Evolutionary conservation across 2,888 invertebrate genomes (phyloP).

Genomic region (Agrotis exclamationis): DNA sequence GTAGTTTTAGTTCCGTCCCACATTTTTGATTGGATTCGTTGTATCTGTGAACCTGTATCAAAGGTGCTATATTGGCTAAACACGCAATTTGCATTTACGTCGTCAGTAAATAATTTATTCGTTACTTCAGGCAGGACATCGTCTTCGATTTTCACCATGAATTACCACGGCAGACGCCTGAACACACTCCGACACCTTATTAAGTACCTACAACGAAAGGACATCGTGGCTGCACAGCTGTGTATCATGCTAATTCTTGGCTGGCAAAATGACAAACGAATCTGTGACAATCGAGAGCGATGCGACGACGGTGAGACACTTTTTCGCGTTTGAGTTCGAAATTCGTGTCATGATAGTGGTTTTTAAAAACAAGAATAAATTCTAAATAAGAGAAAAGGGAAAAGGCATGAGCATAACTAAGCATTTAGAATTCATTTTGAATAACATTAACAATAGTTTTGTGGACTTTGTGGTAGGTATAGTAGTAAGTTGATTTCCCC

Average conservation of each 20-base stretch:
- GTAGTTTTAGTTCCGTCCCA: conserved; percentile 62
- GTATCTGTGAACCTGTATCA: conserved; percentile 36
- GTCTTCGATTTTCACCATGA: neutral
- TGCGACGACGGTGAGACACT: neutral
- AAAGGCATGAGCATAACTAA: too few relatives aligned
- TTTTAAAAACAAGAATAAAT: conserved; percentile 3
- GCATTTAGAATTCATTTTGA: neutral
- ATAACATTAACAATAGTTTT: neutral
- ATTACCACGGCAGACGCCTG: neutral
- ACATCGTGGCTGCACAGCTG: neutral
- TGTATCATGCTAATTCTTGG: neutral
- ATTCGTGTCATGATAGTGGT: neutral
- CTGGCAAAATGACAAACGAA: neutral
- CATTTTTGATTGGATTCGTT: conserved; percentile 59
- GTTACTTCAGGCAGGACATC: neutral
- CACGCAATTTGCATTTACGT: too few relatives aligned
- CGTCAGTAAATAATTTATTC: too few relatives aligned
- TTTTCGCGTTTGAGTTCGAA: neutral
- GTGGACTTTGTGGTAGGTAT: conserved; percentile 4
- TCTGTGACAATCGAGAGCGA: neutral
- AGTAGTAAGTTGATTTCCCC: neutral
- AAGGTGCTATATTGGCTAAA: conserved; percentile 1
- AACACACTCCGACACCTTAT: neutral
- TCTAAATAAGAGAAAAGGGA: neutral
- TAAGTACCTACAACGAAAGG: neutral